phyloP scores from a whole-genome alignment of 1,140 invertebrate species.

The Caenorhabditis briggsae region DNA sequence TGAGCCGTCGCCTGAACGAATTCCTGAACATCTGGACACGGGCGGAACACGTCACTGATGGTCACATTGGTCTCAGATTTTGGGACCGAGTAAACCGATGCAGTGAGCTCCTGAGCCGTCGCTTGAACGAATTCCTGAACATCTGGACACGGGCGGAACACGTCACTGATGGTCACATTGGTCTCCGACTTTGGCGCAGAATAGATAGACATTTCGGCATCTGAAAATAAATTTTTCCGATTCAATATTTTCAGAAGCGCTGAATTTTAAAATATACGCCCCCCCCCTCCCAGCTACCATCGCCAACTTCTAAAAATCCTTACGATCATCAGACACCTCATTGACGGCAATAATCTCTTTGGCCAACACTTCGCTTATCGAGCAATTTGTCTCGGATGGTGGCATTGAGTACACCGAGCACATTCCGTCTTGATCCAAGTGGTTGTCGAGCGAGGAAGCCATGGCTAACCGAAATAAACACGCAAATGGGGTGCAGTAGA shows the following conservation, averaged over 20 bases:
- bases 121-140: too few species aligned
- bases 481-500: background rate
- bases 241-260: background rate
- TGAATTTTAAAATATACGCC: background rate
- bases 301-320: background rate
- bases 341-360: slow-evolving; percentile 38
- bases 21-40: too few species aligned
- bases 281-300: too few species aligned
- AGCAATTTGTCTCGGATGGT: slow-evolving; percentile 49
- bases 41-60: background rate
- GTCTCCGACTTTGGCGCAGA: slow-evolving; percentile 19
- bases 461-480: slow-evolving; percentile 30
- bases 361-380: slow-evolving; percentile 25
- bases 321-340: slow-evolving; percentile 47
- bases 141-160: background rate
- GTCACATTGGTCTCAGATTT: slow-evolving; percentile 45
- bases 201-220: slow-evolving; percentile 6
- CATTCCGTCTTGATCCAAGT: slow-evolving; percentile 39
- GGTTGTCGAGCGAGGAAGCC: slow-evolving; percentile 40
- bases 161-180: slow-evolving; percentile 31
- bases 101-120: background rate
- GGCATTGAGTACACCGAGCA: slow-evolving; percentile 41
- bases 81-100: background rate
- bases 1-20: too few species aligned
- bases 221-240: too few species aligned